Evolutionary conservation across 2,888 invertebrate species (phyloP).

Genomic region (Nemapogon koenigi): DNA sequence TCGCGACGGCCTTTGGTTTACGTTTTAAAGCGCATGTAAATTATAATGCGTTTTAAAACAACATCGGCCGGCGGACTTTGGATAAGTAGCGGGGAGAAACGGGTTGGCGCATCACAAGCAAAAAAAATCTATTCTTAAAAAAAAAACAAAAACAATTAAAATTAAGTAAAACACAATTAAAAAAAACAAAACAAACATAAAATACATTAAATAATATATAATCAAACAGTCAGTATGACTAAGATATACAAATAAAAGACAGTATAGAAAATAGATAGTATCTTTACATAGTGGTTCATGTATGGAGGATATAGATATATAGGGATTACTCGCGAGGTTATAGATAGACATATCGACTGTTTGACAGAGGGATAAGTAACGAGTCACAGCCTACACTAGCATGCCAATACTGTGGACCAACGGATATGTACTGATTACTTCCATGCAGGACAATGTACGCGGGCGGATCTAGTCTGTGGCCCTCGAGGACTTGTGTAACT

Average conservation of each 20-base stretch:
- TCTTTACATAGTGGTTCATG: slow-evolving; percentile 55
- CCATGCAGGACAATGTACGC: too few relatives aligned
- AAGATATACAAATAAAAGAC: slow-evolving; percentile 47
- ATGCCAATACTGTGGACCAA: slow-evolving; percentile 36
- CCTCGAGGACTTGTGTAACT: too few relatives aligned
- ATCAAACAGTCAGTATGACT: slow-evolving; percentile 66
- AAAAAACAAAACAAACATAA: slow-evolving; percentile 29
- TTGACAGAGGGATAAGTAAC: slow-evolving; percentile 61
- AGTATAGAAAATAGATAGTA: slow-evolving; percentile 44
- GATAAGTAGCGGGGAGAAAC: slow-evolving; percentile 45
- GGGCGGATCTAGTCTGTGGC: too few relatives aligned
- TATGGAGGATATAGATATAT: slow-evolving; percentile 22
- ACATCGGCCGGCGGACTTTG: neutral
- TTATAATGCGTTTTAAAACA: too few relatives aligned
- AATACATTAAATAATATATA: slow-evolving; percentile 24
- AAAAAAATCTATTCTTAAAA: slow-evolving; percentile 41
- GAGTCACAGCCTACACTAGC: slow-evolving; percentile 58
- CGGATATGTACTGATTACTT: neutral
- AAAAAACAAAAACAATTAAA: slow-evolving; percentile 26
- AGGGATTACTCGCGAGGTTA: too few relatives aligned
- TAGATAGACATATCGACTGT: slow-evolving; percentile 58
- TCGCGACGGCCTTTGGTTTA: too few relatives aligned
- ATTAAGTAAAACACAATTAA: slow-evolving; percentile 22
- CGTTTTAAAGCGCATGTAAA: too few relatives aligned
- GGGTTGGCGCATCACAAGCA: slow-evolving; percentile 61